phyloP scores from a whole-genome alignment of 2,888 invertebrate genomes.

The Amphimallon solstitiale region DNA sequence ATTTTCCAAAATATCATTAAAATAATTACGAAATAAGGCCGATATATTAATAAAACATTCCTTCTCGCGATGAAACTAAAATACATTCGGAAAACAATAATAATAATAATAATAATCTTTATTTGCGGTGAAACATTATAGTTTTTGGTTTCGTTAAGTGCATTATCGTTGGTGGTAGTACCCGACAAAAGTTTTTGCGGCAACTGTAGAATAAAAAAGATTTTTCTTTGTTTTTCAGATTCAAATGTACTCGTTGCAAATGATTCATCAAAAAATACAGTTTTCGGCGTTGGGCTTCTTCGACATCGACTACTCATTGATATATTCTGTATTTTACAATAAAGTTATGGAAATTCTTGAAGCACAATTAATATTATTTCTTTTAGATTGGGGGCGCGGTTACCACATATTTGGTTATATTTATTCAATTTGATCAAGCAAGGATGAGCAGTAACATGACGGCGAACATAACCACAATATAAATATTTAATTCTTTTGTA shows the following conservation, averaged over 20 bases:
- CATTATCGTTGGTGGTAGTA: too few species aligned
- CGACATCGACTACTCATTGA: conserved; percentile 62
- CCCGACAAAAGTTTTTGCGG: background rate
- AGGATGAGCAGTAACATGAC: background rate
- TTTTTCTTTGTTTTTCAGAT: conserved; percentile 53
- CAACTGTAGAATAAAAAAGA: background rate
- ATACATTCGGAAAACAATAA: too few species aligned
- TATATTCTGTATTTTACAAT: conserved; percentile 61
- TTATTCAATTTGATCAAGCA: conserved; percentile 62
- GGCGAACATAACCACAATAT: background rate
- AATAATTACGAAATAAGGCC: too few species aligned
- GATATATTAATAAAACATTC: too few species aligned
- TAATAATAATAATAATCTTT: too few species aligned
- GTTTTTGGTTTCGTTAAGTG: too few species aligned
- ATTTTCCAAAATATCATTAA: too few species aligned
- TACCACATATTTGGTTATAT: conserved; percentile 63
- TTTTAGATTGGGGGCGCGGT: conserved; percentile 62
- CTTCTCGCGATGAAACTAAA: too few species aligned
- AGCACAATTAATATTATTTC: conserved; percentile 1
- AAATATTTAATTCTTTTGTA: too few species aligned
- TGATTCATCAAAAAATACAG: conserved; percentile 63
- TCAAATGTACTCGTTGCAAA: conserved; percentile 64
- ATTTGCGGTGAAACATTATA: too few species aligned
- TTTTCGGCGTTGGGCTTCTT: conserved; percentile 65
- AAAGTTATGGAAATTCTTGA: background rate